phyloP scores from a whole-genome alignment of 2,797 vertebrate species.

The Platalea minor region DNA sequence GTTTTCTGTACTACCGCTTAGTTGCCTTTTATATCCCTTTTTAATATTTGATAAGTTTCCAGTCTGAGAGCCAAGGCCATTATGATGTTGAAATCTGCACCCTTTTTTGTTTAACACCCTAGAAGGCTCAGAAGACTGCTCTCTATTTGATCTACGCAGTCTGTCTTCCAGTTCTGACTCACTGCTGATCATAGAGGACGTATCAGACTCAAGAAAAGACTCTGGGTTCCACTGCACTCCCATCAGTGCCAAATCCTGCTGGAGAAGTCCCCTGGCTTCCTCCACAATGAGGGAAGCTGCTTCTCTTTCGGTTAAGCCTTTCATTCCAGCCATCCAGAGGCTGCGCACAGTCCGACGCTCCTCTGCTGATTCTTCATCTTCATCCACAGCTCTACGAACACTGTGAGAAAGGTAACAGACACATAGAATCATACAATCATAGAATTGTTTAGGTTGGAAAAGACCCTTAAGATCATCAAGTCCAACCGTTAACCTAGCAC shows the following conservation, averaged over 20 bases:
- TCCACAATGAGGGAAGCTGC: conserved; percentile 86
- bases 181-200: conserved; percentile 14
- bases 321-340: conserved; percentile 87
- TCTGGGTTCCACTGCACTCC: conserved; percentile 88
- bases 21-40: conserved; percentile 33
- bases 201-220: conserved; percentile 24
- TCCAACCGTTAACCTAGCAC: too few relatives aligned
- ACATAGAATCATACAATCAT: background rate
- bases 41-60: conserved; percentile 2
- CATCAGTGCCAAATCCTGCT: conserved; percentile 87
- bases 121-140: conserved; percentile 7
- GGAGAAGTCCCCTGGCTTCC: conserved; percentile 88
- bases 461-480: too few relatives aligned
- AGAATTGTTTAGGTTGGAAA: too few relatives aligned
- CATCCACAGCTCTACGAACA: conserved; percentile 86
- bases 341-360: conserved; percentile 85
- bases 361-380: conserved; percentile 87
- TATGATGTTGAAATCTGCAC: background rate
- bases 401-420: conserved; percentile 36
- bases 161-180: conserved; percentile 56
- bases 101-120: conserved; percentile 4
- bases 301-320: conserved; percentile 87
- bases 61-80: background rate
- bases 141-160: background rate
- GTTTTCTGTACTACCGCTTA: conserved; percentile 26